A percentile compares a stretch with the other conserved stretches of the same genome.
Evolutionary conservation across 2,113 vertebrate species (phyloP).

Genomic region (Gymnobelideus leadbeateri): DNA sequence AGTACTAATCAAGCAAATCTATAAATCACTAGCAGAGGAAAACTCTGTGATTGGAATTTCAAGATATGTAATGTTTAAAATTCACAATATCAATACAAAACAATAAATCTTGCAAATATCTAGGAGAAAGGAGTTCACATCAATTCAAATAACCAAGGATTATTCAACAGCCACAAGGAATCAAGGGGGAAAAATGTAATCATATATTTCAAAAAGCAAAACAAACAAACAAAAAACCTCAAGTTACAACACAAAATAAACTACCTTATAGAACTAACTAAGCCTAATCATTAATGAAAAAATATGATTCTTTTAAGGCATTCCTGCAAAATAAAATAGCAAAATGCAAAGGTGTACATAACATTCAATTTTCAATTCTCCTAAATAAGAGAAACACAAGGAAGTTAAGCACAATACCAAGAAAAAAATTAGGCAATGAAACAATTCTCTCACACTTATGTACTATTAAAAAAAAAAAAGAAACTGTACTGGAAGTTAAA

Average conservation of each 20-base stretch:
- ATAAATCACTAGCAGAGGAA: background rate
- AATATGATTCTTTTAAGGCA: background rate
- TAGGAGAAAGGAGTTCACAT: background rate
- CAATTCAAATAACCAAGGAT: background rate
- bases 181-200: background rate
- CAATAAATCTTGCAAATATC: background rate
- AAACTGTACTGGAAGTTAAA: background rate
- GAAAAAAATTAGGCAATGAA: background rate
- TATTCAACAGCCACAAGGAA: background rate
- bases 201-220: background rate
- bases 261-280: background rate
- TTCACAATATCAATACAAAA: background rate
- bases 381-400: background rate
- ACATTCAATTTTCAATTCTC: background rate
- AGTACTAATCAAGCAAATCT: background rate
- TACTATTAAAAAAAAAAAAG: background rate
- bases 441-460: background rate
- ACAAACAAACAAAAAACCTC: background rate
- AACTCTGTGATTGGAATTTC: background rate
- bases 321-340: background rate
- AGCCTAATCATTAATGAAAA: background rate
- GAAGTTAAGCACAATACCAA: background rate
- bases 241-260: background rate
- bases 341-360: background rate
- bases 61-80: background rate